Evolutionary conservation across 2,888 invertebrate genomes (phyloP), one percentile per base, ranked within the genome.

Genomic region (Ochropleura leucogaster): DNA sequence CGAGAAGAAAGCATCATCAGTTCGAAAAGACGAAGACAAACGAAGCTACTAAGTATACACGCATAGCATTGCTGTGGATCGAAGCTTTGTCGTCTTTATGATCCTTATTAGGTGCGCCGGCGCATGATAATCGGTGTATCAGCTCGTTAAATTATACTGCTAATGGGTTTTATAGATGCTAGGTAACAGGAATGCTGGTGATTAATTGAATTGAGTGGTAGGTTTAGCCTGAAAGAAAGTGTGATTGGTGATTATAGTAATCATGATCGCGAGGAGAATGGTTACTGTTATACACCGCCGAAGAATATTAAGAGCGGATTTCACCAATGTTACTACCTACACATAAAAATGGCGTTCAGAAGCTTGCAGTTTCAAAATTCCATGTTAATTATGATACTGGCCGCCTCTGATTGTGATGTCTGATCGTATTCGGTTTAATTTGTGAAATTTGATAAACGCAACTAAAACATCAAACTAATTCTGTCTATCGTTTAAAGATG

Each of bases 61-160:
- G 18, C 30, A 44, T n/a, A 62, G 44, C 44, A 7, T 59, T 62
- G n/a, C 44, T 44, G n/a, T 62, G n/a, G 12, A n/a, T 4, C 30
- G n/a, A n/a, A 12, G 44, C 30, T 71, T n/a, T 83, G 74, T 70
- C 7, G 51, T 30, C 75, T 74, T 79, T 74, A 80, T 77, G 59
- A 65, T 74, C 78, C 76, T 74, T 70, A 65, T 64, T 57, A 57
- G 75, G 62, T 46, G 30, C n/a, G 69, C 67, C 18, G 20, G 64
- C 63, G 55, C 74, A 71, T 63, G 46, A 53, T 76, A 70, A 76
- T 76, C 66, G 65, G 30, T 62, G 44, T 53, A 66, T 51, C 49
- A 57, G 62, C 40, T 75, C 76, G 66, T 77, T 70, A 68, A 12
- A 9, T 75, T 59, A 40, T 64, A 20, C 46, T 57, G 44, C 16